Evolutionary conservation across 2,113 vertebrate genomes (phyloP).

Genomic region (Melanocharis versteri): DNA sequence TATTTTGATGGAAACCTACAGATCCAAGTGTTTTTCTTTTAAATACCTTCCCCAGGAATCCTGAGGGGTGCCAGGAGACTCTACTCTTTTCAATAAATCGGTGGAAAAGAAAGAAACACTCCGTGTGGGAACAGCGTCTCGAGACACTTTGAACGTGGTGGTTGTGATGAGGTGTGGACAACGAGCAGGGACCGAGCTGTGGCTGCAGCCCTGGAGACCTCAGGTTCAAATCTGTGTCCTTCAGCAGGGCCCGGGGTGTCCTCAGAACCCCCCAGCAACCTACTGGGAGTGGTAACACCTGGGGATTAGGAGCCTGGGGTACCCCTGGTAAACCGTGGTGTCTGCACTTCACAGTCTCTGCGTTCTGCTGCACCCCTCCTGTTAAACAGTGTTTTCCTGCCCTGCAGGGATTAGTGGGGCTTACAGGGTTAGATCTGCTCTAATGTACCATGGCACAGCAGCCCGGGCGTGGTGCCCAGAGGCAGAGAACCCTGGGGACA

Average conservation of each 20-base stretch:
- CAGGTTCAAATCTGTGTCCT: background rate
- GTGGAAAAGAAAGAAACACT: background rate
- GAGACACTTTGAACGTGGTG: accelerated
- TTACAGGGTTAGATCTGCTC: background rate
- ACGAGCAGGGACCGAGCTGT: background rate
- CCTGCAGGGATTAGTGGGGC: background rate
- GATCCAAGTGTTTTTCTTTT: background rate
- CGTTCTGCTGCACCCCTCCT: accelerated
- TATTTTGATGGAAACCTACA: slow-evolving; percentile 22
- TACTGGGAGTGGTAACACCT: background rate
- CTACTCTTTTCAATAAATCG: background rate
- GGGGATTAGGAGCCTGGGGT: background rate
- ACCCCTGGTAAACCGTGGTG: background rate
- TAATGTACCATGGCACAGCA: background rate
- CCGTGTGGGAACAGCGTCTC: accelerated
- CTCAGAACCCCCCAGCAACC: background rate
- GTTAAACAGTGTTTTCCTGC: background rate
- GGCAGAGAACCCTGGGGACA: background rate
- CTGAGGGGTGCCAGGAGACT: background rate
- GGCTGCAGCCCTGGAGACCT: background rate
- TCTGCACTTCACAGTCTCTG: accelerated
- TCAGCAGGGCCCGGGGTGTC: background rate
- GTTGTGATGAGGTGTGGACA: background rate
- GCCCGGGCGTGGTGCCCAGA: accelerated
- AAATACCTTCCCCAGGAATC: background rate